Percentiles rank a stretch among this genome's conserved stretches.
Conservation (phyloP, 2,113 vertebrate genomes). For the Heterochromis multidens region DNA sequence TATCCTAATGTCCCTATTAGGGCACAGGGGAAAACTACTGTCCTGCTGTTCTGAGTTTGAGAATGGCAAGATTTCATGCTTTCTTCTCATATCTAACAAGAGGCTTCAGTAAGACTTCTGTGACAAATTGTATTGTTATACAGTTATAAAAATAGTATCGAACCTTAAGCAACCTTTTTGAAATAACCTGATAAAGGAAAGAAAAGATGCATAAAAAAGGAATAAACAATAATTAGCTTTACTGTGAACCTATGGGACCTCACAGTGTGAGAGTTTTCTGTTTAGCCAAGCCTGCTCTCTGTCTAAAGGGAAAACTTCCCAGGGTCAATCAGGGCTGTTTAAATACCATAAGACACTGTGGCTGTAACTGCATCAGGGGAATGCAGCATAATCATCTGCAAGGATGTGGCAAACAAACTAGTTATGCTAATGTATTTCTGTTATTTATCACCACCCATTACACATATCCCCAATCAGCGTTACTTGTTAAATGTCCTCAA, state of each 20-base stretch:
- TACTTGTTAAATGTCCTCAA: constrained; percentile 18
- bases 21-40: background rate
- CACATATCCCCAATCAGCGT: constrained; percentile 33
- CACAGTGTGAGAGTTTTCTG: constrained; percentile 6
- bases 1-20: background rate
- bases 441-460: constrained; percentile 35
- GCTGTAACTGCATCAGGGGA: constrained; percentile 54
- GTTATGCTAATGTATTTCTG: constrained; percentile 48
- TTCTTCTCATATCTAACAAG: background rate
- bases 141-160: constrained; percentile 26
- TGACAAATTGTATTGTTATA: constrained; percentile 50
- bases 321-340: constrained; percentile 19
- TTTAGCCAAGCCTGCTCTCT: background rate
- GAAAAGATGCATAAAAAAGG: constrained; percentile 17
- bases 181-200: constrained; percentile 31
- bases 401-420: constrained; percentile 38
- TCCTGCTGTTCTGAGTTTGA: background rate
- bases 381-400: constrained; percentile 49
- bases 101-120: constrained; percentile 26
- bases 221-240: constrained; percentile 35
- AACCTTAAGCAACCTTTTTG: constrained; percentile 37
- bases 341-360: constrained; percentile 32
- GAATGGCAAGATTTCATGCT: constrained; percentile 3
- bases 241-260: constrained; percentile 11
- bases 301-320: constrained; percentile 40